Evolutionary conservation across 30 jellyfish, hydroid and myxozoan species (phyloP).

Genomic region (Pseudorhiza aurosa): DNA sequence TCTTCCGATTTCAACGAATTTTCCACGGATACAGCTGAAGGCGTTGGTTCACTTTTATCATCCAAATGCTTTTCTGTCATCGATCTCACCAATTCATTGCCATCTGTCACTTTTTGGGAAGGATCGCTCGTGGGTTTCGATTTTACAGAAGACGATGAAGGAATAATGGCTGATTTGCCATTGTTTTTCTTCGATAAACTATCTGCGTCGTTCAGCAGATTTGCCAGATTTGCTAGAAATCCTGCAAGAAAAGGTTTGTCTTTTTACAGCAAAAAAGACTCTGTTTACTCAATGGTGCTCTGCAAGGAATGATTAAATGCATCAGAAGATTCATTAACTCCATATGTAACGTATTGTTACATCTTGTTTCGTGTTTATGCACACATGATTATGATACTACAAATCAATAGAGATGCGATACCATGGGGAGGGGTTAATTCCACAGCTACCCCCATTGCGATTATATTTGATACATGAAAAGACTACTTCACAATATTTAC

Average conservation of each 20-base stretch:
- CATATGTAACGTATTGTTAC: too few species aligned
- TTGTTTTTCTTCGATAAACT: constrained; percentile 48
- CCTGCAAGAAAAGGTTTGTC: constrained; percentile 45
- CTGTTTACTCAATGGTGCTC: too few species aligned
- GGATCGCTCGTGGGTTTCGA: constrained; percentile 1
- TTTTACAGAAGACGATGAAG: constrained; percentile 1
- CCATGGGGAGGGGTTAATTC: too few species aligned
- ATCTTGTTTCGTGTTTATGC: too few species aligned
- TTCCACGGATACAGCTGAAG: constrained; percentile 59
- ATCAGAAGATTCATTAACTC: too few species aligned
- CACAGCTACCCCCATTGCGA: too few species aligned
- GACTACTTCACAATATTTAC: too few species aligned
- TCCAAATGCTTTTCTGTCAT: constrained; percentile 20
- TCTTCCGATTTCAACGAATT: constrained; percentile 60
- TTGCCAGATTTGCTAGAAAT: constrained; percentile 91
- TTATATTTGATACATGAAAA: too few species aligned
- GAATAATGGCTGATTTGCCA: constrained; percentile 53
- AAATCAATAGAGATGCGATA: too few species aligned
- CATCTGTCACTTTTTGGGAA: not conserved
- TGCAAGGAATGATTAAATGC: too few species aligned
- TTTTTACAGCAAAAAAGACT: too few species aligned
- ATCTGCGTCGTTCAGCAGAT: constrained; percentile 90
- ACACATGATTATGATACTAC: too few species aligned
- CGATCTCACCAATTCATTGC: constrained; percentile 23
- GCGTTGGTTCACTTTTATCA: constrained; percentile 38